phyloP scores from a whole-genome alignment of 2,113 vertebrate species.

The Microcebus tavaratra region DNA sequence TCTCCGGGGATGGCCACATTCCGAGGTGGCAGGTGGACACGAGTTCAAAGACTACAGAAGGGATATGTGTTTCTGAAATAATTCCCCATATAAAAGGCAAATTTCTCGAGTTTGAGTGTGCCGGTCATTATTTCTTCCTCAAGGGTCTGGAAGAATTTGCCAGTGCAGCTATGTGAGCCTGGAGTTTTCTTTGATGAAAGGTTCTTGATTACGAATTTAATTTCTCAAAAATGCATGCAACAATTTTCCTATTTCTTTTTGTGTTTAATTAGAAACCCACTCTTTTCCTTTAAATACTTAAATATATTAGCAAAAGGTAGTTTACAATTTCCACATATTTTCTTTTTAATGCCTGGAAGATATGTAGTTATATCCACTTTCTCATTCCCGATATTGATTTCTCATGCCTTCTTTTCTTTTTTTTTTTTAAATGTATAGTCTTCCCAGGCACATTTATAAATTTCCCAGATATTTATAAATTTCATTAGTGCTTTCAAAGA shows the following conservation, averaged over 20 bases:
- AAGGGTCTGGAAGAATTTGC: neutral
- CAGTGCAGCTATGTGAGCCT: neutral
- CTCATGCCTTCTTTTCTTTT: neutral
- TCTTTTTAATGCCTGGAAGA: neutral
- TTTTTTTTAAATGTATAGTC: neutral
- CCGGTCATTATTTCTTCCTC: neutral
- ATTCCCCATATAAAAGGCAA: neutral
- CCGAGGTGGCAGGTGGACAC: neutral
- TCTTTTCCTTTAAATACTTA: neutral
- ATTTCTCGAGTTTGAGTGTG: neutral
- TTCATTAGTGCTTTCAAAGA: neutral
- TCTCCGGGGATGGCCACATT: neutral
- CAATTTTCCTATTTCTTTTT: neutral
- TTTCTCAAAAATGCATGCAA: neutral
- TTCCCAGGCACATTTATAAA: no score
- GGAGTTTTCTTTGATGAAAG: neutral
- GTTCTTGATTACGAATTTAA: neutral
- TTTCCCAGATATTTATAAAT: neutral
- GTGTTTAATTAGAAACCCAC: neutral
- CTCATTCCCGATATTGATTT: neutral
- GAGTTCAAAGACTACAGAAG: neutral
- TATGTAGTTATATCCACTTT: neutral
- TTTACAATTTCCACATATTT: neutral
- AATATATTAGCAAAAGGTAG: neutral
- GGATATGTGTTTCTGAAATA: neutral